Conservation (phyloP, 2,888 invertebrate genomes). For the Mythimna albipuncta region DNA sequence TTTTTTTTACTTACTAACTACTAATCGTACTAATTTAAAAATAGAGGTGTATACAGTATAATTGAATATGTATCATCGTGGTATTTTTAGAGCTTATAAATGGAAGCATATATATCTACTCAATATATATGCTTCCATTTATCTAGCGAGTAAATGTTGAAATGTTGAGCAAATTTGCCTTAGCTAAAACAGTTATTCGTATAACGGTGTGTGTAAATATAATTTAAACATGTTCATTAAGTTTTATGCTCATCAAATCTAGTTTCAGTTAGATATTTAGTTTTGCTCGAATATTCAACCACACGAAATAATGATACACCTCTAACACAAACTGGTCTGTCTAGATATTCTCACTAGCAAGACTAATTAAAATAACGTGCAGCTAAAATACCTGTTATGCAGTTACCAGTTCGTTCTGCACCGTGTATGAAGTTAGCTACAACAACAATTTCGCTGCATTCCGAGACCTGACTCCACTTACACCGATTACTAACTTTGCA, state of each 20-base stretch:
- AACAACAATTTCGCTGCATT: constrained; percentile 47
- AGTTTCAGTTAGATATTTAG: background rate
- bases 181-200: background rate
- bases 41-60: no score
- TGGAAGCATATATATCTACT: no score
- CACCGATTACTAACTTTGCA: constrained; percentile 47
- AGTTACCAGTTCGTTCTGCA: constrained; percentile 49
- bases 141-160: background rate
- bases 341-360: constrained; percentile 6
- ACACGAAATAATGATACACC: constrained; percentile 18
- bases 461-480: constrained; percentile 51
- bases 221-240: background rate
- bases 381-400: constrained; percentile 35
- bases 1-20: no score
- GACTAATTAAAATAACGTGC: constrained; percentile 40
- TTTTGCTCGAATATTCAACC: background rate
- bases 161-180: background rate
- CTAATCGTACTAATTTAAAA: no score
- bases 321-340: background rate
- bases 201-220: no score
- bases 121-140: no score
- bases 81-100: no score
- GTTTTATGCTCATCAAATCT: background rate
- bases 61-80: no score
- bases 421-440: constrained; percentile 40